A percentile compares a stretch with the other conserved stretches of the same genome.
phyloP scores from a whole-genome alignment of 2,797 vertebrate genomes.

The Muscicapa striata region DNA sequence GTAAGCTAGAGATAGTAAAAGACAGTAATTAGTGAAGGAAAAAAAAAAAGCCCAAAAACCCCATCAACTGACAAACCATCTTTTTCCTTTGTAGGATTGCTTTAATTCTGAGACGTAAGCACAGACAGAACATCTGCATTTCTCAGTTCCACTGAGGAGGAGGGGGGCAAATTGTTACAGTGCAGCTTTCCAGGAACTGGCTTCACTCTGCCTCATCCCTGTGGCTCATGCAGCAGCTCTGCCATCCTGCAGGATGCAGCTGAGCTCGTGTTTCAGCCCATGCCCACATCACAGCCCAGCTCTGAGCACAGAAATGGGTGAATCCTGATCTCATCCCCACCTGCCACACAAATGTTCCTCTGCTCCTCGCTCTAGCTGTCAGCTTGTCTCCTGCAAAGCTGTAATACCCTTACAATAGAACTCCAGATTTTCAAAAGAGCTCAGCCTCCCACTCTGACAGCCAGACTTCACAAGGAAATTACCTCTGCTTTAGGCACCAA shows the following conservation, averaged over 20 bases:
- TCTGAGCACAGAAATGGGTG: not conserved
- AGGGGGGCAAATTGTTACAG: not conserved
- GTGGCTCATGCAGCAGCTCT: not conserved
- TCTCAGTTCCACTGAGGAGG: not conserved
- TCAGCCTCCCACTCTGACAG: slow-evolving; percentile 45
- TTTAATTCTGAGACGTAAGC: not conserved
- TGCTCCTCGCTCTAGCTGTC: not conserved
- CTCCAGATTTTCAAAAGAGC: not conserved
- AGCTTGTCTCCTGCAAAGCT: not conserved
- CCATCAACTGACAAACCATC: not conserved
- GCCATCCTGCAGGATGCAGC: not conserved
- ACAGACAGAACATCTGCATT: not conserved
- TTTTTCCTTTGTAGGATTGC: not conserved
- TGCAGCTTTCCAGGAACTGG: slow-evolving; percentile 19
- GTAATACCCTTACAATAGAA: not conserved
- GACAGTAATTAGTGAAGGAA: not conserved
- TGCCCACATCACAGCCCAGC: not conserved
- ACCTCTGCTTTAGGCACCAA: not conserved
- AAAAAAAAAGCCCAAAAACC: not conserved
- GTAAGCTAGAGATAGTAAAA: not conserved
- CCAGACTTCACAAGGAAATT: slow-evolving; percentile 22
- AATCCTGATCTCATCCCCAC: not conserved
- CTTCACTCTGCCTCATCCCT: not conserved
- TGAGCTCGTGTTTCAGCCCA: not conserved
- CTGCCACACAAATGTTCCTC: not conserved